Evolutionary conservation across 2,888 invertebrate genomes (phyloP), one percentile per base, ranked within the genome.

Genomic region (Drosophila neonasuta): DNA sequence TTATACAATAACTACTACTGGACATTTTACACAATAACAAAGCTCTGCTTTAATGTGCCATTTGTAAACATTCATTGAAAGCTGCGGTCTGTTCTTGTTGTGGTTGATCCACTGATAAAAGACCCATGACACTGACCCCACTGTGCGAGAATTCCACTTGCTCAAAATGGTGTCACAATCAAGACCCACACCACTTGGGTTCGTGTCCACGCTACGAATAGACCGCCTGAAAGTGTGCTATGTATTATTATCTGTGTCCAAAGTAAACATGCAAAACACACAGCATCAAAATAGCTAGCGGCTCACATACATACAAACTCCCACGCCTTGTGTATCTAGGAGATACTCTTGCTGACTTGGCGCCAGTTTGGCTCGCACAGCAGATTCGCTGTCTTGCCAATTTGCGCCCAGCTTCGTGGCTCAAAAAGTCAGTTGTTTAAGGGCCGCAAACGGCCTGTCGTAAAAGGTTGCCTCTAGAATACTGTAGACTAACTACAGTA

Each of bases 81-180:
- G 48, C 63, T 79, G 72, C 54, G 79, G 74, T 75, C 42, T 11
- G 39, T 29, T 44, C 52, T 57, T 55, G 46, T 49, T 80, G 81
- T 49, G 87, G 87, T 80, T 46, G 9, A 15, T 29, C 34, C 46
- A 39, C 61, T 70, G 80, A 80, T 80, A 84, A 86, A 50, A 7
- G 41, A 64, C 56, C 44, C 8, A 51, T 74, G 71, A 68, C 83
- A 79, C 66, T 83, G 86, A 80, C 84, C 84, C 62, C 56, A 49
- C 64, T 65, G 52, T 64, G 45, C 57, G 24, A 42, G 29, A 30
- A 49, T 50, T 70, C 69, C 60, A 58, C 41, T 57, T 46, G 41
- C 13, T 24, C 2, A 54, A 54, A 63, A 44, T 44, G 49, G 56
- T 46, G 51, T 51, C 55, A 54, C 44, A 11, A 29, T 34, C 51